A percentile compares a stretch with the other conserved stretches of the same genome.
phyloP scores from a whole-genome alignment of 2,888 invertebrate genomes.

The Scaptomyza flava region DNA sequence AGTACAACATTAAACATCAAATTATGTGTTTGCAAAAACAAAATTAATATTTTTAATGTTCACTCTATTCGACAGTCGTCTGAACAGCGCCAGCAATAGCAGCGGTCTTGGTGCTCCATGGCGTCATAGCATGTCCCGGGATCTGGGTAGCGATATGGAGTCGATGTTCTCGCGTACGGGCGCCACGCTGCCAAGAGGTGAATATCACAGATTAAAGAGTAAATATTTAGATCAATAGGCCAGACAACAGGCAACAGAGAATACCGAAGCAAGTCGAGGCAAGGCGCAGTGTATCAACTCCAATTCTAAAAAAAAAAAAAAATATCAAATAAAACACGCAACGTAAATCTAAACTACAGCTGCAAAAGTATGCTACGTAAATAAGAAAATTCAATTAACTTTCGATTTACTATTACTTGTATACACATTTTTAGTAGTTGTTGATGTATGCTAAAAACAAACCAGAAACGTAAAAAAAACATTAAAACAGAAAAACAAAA shows the following conservation, averaged over 20 bases:
- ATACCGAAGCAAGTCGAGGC: slow-evolving; percentile 28
- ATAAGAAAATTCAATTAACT: slow-evolving; percentile 59
- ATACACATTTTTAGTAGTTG: slow-evolving; percentile 62
- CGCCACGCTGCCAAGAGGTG: slow-evolving; percentile 89
- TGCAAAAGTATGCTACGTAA: slow-evolving; percentile 68
- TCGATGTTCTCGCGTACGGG: slow-evolving; percentile 88
- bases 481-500: slow-evolving; percentile 28
- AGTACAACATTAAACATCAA: neutral
- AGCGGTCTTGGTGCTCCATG: slow-evolving; percentile 85
- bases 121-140: slow-evolving; percentile 88
- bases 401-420: slow-evolving; percentile 50
- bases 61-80: slow-evolving; percentile 74
- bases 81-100: slow-evolving; percentile 74
- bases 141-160: slow-evolving; percentile 90
- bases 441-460: slow-evolving; percentile 71
- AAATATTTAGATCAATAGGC: slow-evolving; percentile 84
- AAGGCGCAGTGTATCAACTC: slow-evolving; percentile 29
- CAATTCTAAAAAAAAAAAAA: slow-evolving; percentile 6
- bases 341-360: slow-evolving; percentile 28
- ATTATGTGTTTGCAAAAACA: neutral
- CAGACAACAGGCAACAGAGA: slow-evolving; percentile 34
- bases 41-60: neutral
- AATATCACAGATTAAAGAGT: slow-evolving; percentile 85
- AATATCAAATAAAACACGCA: slow-evolving; percentile 15
- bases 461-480: slow-evolving; percentile 25